Evolutionary conservation across 35 echinoderm and acorn worm genomes (phyloP).

Genomic region (Chiridota heheva): DNA sequence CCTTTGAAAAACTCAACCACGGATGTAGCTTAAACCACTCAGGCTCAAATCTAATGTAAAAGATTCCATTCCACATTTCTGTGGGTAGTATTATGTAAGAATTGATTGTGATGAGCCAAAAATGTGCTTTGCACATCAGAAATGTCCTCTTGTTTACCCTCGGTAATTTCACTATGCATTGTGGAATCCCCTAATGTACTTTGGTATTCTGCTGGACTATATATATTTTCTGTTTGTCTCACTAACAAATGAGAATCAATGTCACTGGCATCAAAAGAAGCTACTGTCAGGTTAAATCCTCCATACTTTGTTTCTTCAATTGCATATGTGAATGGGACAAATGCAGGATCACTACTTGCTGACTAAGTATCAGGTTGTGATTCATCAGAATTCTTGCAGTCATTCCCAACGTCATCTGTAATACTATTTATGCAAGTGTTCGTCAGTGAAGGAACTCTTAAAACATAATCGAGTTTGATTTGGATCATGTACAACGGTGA

Average conservation of each 20-base stretch:
- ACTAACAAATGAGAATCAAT: no score
- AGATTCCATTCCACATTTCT: neutral
- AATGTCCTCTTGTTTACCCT: neutral
- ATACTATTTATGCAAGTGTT: no score
- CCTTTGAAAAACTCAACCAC: neutral
- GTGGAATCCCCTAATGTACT: neutral
- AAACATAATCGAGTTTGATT: neutral
- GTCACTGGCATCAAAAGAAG: no score
- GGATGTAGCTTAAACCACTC: neutral
- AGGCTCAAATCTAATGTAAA: neutral
- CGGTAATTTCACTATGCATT: neutral
- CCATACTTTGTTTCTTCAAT: no score
- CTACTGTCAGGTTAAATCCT: no score
- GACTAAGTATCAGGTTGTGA: no score
- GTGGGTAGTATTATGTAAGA: neutral
- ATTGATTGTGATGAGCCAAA: neutral
- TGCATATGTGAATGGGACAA: no score
- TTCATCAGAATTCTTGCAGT: no score
- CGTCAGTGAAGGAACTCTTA: neutral
- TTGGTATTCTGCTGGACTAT: neutral
- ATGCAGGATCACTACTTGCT: no score
- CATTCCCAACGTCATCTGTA: no score
- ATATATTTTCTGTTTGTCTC: no score
- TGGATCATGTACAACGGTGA: neutral
- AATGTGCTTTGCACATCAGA: neutral